phyloP scores from a whole-genome alignment of 2,888 invertebrate species.

The Eucriotettix oculatus region DNA sequence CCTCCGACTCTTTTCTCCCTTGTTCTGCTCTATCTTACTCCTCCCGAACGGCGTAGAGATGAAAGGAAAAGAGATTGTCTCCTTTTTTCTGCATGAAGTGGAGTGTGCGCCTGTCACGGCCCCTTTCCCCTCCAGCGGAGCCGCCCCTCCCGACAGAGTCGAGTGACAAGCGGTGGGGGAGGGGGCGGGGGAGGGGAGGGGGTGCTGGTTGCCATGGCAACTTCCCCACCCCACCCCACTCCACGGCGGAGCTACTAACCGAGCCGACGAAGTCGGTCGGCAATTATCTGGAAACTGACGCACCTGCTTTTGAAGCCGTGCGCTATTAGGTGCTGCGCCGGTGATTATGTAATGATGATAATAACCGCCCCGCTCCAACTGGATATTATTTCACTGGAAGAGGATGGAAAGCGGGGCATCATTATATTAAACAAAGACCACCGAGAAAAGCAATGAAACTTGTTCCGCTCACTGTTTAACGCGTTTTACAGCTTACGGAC shows the following conservation, averaged over 20 bases:
- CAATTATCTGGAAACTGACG: not conserved
- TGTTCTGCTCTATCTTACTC: not conserved
- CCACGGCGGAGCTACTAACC: not conserved
- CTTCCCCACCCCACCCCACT: not conserved
- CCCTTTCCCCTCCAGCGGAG: not conserved
- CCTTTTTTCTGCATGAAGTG: not conserved
- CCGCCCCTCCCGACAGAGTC: not conserved
- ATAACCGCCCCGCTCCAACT: too few relatives aligned
- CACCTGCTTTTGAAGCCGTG: not conserved
- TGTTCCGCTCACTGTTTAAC: too few relatives aligned
- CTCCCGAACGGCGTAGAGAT: not conserved
- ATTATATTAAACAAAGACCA: too few relatives aligned
- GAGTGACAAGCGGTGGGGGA: slow-evolving; percentile 3
- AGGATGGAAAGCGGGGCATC: too few relatives aligned
- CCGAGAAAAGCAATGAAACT: too few relatives aligned
- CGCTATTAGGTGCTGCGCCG: not conserved
- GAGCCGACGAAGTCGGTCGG: not conserved
- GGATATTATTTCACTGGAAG: too few relatives aligned
- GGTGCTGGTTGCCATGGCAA: slow-evolving; percentile 6
- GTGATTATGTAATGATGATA: too few relatives aligned
- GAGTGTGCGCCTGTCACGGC: not conserved
- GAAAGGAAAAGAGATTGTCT: not conserved
- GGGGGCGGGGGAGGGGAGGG: not conserved
- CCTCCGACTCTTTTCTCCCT: not conserved
- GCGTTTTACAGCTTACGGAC: too few relatives aligned